phyloP scores from a whole-genome alignment of 2,113 vertebrate genomes.

The Capreolus pygargus region DNA sequence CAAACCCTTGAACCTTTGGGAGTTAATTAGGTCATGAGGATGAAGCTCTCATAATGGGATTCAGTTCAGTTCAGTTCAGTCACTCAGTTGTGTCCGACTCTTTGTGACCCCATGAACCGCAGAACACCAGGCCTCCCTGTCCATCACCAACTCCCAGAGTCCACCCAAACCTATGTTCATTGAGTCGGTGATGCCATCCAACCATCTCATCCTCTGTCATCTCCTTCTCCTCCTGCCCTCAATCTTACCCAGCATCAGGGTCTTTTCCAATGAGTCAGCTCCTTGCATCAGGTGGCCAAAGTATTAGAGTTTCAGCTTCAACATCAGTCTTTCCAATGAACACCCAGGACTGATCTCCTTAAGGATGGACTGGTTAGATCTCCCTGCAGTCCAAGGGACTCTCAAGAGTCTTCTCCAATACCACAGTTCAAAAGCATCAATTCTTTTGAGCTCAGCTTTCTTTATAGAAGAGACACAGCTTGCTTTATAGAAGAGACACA shows the following conservation, averaged over 20 bases:
- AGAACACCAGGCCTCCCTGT: background rate
- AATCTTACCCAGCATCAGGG: background rate
- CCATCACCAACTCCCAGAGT: background rate
- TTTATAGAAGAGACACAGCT: background rate
- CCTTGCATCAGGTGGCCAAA: background rate
- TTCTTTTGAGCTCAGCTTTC: background rate
- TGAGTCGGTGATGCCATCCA: background rate
- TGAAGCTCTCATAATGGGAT: background rate
- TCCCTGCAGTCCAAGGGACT: background rate
- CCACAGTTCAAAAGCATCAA: background rate
- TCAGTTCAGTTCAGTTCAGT: background rate
- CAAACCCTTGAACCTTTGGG: background rate
- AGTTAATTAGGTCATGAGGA: background rate
- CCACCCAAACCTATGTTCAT: background rate
- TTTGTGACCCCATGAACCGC: background rate
- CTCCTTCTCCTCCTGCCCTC: background rate
- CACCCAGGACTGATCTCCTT: background rate
- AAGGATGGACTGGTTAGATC: background rate
- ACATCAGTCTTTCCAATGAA: background rate
- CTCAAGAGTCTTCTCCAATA: background rate
- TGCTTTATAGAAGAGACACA: background rate
- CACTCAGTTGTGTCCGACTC: background rate
- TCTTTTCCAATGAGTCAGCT: background rate
- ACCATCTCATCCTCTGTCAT: background rate
- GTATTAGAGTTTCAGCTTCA: background rate